phyloP scores from a whole-genome alignment of 2,113 vertebrate genomes.

The Ceyx melanurus region DNA sequence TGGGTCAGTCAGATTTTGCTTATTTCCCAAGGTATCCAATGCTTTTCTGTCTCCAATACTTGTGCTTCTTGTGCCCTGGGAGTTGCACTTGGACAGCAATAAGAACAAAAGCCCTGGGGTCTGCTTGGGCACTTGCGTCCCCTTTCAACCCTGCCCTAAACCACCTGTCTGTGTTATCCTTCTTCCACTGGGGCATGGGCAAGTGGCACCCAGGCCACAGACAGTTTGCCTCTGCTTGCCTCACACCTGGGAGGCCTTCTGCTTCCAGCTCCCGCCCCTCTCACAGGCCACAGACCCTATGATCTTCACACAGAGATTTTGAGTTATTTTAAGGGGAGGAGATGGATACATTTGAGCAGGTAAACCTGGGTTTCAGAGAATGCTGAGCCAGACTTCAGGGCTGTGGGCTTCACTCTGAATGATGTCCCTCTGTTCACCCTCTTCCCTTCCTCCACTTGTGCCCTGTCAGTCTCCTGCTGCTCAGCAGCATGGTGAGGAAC shows the following conservation, averaged over 20 bases:
- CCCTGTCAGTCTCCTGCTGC: background rate
- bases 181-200: background rate
- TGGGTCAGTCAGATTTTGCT: background rate
- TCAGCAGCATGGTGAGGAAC: background rate
- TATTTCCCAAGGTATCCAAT: background rate
- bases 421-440: background rate
- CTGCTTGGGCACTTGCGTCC: background rate
- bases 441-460: background rate
- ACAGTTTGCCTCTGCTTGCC: background rate
- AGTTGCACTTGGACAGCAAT: background rate
- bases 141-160: background rate
- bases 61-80: background rate
- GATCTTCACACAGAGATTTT: background rate
- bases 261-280: background rate
- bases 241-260: background rate
- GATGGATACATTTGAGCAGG: background rate
- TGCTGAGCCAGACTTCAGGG: background rate
- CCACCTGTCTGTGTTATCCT: background rate
- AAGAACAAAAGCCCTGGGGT: background rate
- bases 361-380: background rate
- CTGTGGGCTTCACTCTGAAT: background rate
- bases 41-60: background rate
- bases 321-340: background rate
- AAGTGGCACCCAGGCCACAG: background rate
- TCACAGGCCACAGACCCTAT: background rate